Evolutionary conservation across 2,113 vertebrate genomes (phyloP), one percentile per base, ranked within the genome.

Genomic region (Amazona vittata): DNA sequence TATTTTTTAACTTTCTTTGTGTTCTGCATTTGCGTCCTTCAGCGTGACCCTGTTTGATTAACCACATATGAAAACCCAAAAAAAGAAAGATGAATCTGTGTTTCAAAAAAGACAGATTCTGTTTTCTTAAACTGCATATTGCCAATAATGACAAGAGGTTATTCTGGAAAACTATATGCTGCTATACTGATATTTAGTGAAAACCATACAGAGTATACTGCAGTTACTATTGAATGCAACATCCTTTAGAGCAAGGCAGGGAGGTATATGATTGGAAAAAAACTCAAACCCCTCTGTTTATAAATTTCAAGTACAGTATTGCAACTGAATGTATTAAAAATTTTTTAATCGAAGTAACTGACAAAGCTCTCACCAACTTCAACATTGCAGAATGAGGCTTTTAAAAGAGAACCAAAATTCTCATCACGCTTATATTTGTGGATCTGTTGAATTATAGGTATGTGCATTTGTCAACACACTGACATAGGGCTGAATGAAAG

Each of bases 211-310:
- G 33, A 43, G 26, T 47, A 37, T 39, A 8, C 6, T 35, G 12
- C 17, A 22, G 10, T 3, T 39, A 8, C 7, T 39, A 4, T 2
- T 5, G 4, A 6, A 24, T 15, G 3, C 1, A 3, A 21, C 14
- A n/a, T 64, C 4, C 3, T 59, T 68, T 86, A 68, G 35, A 64
- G 63, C 4, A 60, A 62, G 3, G 13, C 2, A 0, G 2, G 1
- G 4, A 3, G 1, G 1, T 33, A 5, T 15, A 24, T 9, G 33
- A 39, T 5, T 19, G 9, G 2, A 69, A 65, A 22, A 25, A 55
- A 70, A 18, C 2, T 18, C 53, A 10, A n/a, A 22, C 6, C 9
- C 57, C 3, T 43, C 47, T 26, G 0, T 63, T 62, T 74, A 24
- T 22, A 41, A 71, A 24, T 15, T 46, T 1, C 11, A 39, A 39